Conservation (phyloP, 2,797 vertebrate species). For the Eremophila alpestris region DNA sequence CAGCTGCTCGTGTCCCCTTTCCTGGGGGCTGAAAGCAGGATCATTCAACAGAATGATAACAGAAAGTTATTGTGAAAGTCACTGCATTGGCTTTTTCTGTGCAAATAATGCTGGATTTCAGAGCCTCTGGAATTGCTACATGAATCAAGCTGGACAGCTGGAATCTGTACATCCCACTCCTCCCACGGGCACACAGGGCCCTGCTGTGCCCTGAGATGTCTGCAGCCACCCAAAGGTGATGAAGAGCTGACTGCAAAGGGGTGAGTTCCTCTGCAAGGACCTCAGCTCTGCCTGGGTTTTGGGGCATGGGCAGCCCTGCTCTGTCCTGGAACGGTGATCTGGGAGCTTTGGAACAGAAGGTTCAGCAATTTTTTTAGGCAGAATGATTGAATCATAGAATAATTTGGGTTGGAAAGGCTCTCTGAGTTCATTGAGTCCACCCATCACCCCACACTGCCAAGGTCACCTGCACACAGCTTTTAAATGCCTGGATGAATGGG, state of each 20-base stretch:
- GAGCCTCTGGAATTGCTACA: background rate
- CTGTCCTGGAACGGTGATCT: background rate
- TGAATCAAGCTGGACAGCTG: background rate
- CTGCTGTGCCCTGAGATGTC: background rate
- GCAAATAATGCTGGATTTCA: background rate
- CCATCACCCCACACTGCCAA: background rate
- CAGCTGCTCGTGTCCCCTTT: background rate
- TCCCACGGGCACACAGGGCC: rapidly evolving
- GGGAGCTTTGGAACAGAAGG: background rate
- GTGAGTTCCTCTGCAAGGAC: background rate
- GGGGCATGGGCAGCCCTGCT: rapidly evolving
- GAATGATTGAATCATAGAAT: background rate
- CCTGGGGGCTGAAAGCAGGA: background rate
- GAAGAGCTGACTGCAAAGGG: background rate
- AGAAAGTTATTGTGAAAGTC: background rate
- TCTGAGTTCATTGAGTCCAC: background rate
- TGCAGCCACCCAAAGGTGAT: background rate
- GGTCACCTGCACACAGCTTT: background rate
- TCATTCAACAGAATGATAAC: background rate
- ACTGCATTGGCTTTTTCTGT: background rate
- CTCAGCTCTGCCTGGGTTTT: rapidly evolving
- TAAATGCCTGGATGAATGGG: background rate
- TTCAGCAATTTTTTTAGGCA: background rate
- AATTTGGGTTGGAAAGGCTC: background rate
- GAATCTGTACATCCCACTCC: background rate